These are phyloP conservation scores for Leiothrix lutea DNA, from an alignment of 2,113 vertebrate genomes.

Conservation along the genomic window DNA sequence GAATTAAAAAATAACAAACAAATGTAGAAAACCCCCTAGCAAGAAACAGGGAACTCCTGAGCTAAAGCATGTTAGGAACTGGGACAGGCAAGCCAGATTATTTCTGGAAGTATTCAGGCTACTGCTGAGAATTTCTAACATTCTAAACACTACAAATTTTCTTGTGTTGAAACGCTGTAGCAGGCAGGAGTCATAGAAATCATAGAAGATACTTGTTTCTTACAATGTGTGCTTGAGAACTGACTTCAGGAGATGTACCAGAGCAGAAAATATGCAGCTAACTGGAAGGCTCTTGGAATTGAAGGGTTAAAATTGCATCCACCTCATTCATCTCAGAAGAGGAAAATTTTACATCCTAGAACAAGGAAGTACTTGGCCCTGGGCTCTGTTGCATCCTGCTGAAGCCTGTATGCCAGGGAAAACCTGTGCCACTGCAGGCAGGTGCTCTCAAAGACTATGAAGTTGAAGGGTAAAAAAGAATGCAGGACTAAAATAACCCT, in stretches of 20 bases:
- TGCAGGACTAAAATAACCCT: background rate
- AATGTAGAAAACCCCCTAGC: no score
- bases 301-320: background rate
- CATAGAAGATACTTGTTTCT: background rate
- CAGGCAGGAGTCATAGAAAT: background rate
- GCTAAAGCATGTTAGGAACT: background rate
- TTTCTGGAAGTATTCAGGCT: background rate
- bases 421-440: background rate
- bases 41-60: fast-evolving
- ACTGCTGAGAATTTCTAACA: background rate
- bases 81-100: background rate
- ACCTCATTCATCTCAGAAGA: background rate
- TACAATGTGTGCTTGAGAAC: background rate
- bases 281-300: background rate
- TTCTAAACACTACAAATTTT: background rate
- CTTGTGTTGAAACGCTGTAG: background rate
- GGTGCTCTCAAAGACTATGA: background rate
- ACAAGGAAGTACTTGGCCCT: background rate
- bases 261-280: background rate
- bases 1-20: background rate
- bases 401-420: background rate
- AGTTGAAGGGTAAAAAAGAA: background rate
- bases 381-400: background rate
- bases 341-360: background rate
- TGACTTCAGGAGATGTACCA: background rate